Evolutionary conservation across 2,797 vertebrate species (phyloP).

Genomic region (Squalus acanthias): DNA sequence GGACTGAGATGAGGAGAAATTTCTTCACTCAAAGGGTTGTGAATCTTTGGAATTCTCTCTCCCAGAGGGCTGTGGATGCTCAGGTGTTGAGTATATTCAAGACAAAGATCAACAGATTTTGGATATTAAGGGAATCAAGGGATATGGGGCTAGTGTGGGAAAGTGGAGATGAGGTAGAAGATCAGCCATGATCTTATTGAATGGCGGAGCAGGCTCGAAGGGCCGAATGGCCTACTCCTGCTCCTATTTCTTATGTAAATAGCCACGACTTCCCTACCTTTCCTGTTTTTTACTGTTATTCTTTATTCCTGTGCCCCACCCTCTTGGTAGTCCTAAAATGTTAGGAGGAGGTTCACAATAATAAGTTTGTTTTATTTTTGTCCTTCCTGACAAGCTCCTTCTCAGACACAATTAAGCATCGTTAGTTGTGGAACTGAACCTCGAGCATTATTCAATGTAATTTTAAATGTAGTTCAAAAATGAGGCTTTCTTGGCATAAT

Average conservation of each 20-base stretch:
- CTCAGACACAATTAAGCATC: background rate
- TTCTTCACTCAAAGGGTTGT: too few species aligned
- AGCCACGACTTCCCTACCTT: background rate
- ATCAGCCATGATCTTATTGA: too few species aligned
- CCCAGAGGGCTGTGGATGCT: too few species aligned
- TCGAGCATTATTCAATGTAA: background rate
- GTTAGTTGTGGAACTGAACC: background rate
- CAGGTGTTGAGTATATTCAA: too few species aligned
- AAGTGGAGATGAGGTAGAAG: too few species aligned
- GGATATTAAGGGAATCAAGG: too few species aligned
- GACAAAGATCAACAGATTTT: too few species aligned
- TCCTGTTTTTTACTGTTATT: background rate
- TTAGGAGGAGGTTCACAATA: background rate
- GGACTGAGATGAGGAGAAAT: too few species aligned
- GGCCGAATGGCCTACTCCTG: too few species aligned
- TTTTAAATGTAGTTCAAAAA: background rate
- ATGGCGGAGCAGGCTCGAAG: too few species aligned
- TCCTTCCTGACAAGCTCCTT: background rate
- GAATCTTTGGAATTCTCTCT: too few species aligned
- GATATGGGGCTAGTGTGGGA: too few species aligned
- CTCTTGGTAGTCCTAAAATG: background rate
- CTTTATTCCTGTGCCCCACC: background rate
- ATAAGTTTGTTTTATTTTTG: background rate
- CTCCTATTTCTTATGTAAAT: background rate
- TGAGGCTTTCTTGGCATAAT: background rate